phyloP scores from a whole-genome alignment of 2,888 invertebrate genomes.

The Trichopria drosophilae region DNA sequence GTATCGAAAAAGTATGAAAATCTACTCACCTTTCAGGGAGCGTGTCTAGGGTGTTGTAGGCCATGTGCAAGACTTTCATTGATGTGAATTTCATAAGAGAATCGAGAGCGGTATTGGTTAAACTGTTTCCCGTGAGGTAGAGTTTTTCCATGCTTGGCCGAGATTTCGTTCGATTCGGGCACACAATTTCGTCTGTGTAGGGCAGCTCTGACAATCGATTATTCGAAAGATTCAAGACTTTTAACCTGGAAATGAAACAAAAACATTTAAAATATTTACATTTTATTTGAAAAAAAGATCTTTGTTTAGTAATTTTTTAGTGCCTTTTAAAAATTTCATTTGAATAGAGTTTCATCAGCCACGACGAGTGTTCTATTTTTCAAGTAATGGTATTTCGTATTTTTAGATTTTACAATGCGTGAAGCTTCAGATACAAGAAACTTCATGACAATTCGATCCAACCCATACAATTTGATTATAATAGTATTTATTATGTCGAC shows the following conservation, averaged over 20 bases:
- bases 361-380: no score
- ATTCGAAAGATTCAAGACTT: slow-evolving; percentile 76
- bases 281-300: no score
- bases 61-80: slow-evolving; percentile 73
- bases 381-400: no score
- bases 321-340: no score
- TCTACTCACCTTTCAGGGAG: slow-evolving; percentile 66
- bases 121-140: slow-evolving; percentile 76
- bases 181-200: slow-evolving; percentile 60
- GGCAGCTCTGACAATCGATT: slow-evolving; percentile 75
- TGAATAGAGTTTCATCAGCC: no score
- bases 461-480: no score
- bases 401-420: no score
- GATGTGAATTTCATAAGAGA: slow-evolving; percentile 68
- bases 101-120: slow-evolving; percentile 71
- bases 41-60: slow-evolving; percentile 75
- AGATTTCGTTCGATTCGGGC: not conserved
- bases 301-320: no score
- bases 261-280: no score
- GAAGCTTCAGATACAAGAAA: no score
- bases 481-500: no score
- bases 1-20: not conserved
- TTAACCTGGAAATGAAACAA: slow-evolving; percentile 60
- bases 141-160: slow-evolving; percentile 63
- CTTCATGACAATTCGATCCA: no score